Percentiles rank a stretch among this genome's conserved stretches.
Evolutionary conservation across 2,113 vertebrate genomes (phyloP).

Genomic region (Leptosomus discolor): DNA sequence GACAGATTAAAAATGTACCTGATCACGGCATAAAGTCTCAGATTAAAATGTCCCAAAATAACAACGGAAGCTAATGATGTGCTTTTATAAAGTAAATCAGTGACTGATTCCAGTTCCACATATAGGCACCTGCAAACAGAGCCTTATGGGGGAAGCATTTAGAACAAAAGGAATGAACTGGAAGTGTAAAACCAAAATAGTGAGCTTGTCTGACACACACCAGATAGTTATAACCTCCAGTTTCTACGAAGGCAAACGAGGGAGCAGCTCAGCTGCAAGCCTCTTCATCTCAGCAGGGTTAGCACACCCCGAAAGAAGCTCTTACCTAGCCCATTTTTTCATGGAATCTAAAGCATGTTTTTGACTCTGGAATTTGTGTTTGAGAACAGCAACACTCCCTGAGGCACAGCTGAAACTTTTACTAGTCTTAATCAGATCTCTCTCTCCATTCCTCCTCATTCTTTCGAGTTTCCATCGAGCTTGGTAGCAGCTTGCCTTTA

Average conservation of each 20-base stretch:
- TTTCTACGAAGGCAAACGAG: not conserved
- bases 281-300: not conserved
- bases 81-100: not conserved
- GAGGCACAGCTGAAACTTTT: not conserved
- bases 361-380: not conserved
- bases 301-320: not conserved
- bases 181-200: not conserved
- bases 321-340: not conserved
- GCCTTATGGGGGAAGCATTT: not conserved
- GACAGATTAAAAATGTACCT: not conserved
- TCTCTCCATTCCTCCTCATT: not conserved
- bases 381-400: not conserved
- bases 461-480: not conserved
- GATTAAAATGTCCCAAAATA: not conserved
- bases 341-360: not conserved
- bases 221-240: not conserved
- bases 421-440: not conserved
- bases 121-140: not conserved
- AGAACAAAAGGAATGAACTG: not conserved
- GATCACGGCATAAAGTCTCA: not conserved
- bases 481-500: conserved; percentile 7
- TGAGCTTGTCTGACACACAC: not conserved
- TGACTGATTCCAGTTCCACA: not conserved
- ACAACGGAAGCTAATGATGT: not conserved
- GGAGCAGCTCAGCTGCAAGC: not conserved